Base-by-base conservation (phyloP, 2,113 vertebrate species). In the Strix aluco region DNA sequence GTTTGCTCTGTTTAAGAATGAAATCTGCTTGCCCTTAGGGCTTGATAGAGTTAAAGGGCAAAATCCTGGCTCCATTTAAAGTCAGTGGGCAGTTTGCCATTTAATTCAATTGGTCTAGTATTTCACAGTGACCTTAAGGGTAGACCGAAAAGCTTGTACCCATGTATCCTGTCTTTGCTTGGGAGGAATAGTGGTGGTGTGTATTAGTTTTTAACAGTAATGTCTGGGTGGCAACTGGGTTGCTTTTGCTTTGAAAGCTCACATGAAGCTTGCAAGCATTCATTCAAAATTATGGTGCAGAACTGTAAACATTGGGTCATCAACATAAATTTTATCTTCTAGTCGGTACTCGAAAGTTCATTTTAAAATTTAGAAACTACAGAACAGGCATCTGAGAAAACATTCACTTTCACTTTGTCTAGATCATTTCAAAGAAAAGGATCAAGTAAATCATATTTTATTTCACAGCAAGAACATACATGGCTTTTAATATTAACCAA, bases 21-120 rank as follows among this genome's bases (percentile, higher is more conserved):
- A 88, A 92, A 89, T 79, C 61, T 96, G 72, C 90, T 80, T 92
- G 80, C 80, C 92, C 91, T 93, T 72, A 94, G 91, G 95, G 83
- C 70, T 72, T 79, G 72, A 75, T 36, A 91, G 70, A 93, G 92
- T 86, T 83, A 86, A 94, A 93, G 95, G 92, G 86, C 83, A 95
- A 95, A 97, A 96, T 94, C 77, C 73, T 92, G 92, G 46, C 86
- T 95, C 80, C 88, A 58, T 79, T 86, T 90, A 79, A 91, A 95
- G 86, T 58, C 88, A 92, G 69, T 89, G 83, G 91, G 90, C 92
- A 95, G 94, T 69, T 79, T 32, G 73, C 83, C 83, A 94, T 75
- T 92, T 95, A 94, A 95, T 95, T 92, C 88, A 94, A 97, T 95
- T 94, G 94, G 34, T 93, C 94, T 96, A 91, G 49, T 71, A 79